Conservation (phyloP, 2,888 invertebrate species). For the Acanthosepion pharaonis region DNA sequence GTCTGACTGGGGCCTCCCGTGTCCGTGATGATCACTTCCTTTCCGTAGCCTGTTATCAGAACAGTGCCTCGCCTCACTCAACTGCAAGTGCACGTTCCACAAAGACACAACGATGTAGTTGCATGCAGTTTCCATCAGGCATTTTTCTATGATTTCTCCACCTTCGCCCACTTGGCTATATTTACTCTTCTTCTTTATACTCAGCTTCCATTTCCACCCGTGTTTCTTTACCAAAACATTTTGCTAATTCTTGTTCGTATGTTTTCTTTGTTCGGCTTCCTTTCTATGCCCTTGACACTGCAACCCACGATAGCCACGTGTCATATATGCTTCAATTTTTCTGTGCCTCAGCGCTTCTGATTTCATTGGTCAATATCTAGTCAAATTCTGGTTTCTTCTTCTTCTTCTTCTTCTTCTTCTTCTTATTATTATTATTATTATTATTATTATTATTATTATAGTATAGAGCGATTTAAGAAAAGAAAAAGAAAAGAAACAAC, state of each 20-base stretch:
- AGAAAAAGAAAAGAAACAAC: too few relatives aligned
- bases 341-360: not conserved
- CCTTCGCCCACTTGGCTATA: too few relatives aligned
- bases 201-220: not conserved
- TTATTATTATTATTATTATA: too few relatives aligned
- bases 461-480: too few relatives aligned
- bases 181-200: not conserved
- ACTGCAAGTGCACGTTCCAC: constrained; percentile 33
- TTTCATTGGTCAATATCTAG: not conserved
- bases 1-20: not conserved
- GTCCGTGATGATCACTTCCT: constrained; percentile 33
- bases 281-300: too few relatives aligned
- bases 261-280: not conserved
- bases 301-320: not conserved
- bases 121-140: not conserved
- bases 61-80: not conserved
- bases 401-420: not conserved
- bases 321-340: not conserved
- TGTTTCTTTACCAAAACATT: not conserved
- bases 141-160: not conserved
- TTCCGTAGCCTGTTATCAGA: not conserved
- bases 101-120: not conserved
- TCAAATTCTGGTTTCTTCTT: not conserved
- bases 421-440: too few relatives aligned
- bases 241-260: not conserved